Evolutionary conservation across 2,888 invertebrate genomes (phyloP).

Genomic region (Tuta absoluta): DNA sequence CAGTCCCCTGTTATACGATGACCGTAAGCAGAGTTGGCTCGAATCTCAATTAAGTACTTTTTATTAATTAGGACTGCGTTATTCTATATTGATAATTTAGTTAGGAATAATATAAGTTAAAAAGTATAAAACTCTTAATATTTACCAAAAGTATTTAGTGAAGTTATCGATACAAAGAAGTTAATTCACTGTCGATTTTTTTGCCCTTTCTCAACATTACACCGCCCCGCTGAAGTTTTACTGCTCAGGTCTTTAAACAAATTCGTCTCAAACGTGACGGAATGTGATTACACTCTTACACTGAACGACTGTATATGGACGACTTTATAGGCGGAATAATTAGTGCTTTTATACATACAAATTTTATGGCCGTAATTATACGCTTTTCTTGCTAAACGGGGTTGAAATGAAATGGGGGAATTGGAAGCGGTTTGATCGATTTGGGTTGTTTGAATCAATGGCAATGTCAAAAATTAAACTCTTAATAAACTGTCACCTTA

Average conservation of each 20-base stretch:
- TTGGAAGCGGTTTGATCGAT: background rate
- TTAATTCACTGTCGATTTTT: too few species aligned
- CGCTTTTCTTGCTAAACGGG: conserved; percentile 5
- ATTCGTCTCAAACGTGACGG: conserved; percentile 2
- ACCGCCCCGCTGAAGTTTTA: too few species aligned
- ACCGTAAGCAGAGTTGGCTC: background rate
- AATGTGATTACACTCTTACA: background rate
- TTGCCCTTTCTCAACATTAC: too few species aligned
- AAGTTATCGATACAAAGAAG: too few species aligned
- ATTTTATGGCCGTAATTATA: background rate
- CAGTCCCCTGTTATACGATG: conserved; percentile 64
- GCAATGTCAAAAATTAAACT: too few species aligned
- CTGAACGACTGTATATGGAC: conserved; percentile 12
- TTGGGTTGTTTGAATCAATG: background rate
- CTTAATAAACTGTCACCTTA: too few species aligned
- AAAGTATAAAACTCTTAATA: background rate
- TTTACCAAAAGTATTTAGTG: too few species aligned
- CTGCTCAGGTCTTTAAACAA: background rate
- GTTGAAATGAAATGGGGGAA: background rate
- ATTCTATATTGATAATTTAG: too few species aligned
- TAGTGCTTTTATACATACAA: conserved; percentile 6
- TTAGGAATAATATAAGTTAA: background rate
- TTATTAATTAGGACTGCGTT: too few species aligned
- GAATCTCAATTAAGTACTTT: background rate
- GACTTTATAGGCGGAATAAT: conserved; percentile 14